These are phyloP conservation scores for Cheilosia urbana DNA, from an alignment of 2,888 invertebrate genomes.

Conservation along the genomic window DNA sequence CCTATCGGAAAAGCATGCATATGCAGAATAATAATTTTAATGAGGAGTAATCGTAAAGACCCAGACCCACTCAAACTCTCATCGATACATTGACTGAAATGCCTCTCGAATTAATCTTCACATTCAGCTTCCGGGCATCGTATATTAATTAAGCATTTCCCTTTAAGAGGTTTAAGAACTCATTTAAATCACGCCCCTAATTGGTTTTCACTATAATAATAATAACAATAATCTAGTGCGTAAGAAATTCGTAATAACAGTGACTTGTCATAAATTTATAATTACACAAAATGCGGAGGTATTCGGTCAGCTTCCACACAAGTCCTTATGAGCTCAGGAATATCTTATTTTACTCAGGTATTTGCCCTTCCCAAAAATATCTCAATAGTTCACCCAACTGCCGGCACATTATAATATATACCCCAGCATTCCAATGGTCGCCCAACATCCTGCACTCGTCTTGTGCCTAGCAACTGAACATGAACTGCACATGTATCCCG, in stretches of 20 bases:
- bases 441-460: background rate
- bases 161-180: too few species aligned
- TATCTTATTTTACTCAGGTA: background rate
- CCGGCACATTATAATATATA: constrained; percentile 11
- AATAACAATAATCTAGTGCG: too few species aligned
- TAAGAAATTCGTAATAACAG: background rate
- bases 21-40: too few species aligned
- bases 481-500: constrained; percentile 6
- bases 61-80: too few species aligned
- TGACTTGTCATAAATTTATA: background rate
- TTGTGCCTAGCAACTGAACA: background rate
- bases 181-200: too few species aligned
- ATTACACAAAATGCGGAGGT: background rate
- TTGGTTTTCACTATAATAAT: too few species aligned
- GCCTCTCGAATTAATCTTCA: too few species aligned
- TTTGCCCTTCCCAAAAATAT: background rate
- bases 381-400: background rate
- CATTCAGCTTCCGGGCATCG: too few species aligned
- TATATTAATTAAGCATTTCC: too few species aligned
- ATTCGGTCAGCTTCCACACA: background rate
- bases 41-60: too few species aligned
- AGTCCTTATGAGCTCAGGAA: background rate
- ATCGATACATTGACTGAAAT: too few species aligned
- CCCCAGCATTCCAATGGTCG: background rate
- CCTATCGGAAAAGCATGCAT: too few species aligned